Evolutionary conservation across 2,888 invertebrate species (phyloP).

Genomic region (Philopedon plagiatum): DNA sequence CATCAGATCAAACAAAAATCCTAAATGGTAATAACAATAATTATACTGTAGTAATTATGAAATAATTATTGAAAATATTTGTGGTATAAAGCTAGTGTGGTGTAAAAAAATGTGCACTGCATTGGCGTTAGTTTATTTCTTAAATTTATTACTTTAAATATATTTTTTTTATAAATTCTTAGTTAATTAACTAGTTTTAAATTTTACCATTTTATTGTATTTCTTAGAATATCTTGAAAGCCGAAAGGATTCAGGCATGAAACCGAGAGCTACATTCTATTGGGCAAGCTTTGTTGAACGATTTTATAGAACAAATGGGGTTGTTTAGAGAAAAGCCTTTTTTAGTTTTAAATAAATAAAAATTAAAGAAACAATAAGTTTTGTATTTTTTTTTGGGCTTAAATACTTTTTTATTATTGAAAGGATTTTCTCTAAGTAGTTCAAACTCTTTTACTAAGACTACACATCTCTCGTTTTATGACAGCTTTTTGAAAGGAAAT

Average conservation of each 20-base stretch:
- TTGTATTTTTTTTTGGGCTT: too few species aligned
- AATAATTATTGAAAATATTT: too few species aligned
- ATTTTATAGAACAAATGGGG: neutral
- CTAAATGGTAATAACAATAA: too few species aligned
- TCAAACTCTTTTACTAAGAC: neutral
- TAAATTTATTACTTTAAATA: neutral
- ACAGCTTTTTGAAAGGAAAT: neutral
- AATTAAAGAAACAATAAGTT: too few species aligned
- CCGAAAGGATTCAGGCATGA: conserved; percentile 37
- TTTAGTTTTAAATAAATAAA: too few species aligned
- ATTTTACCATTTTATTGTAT: neutral
- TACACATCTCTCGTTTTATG: neutral
- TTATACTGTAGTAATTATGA: too few species aligned
- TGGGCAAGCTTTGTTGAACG: conserved; percentile 35
- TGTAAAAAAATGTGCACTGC: conserved; percentile 11
- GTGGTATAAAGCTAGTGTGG: conserved; percentile 20
- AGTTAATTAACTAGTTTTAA: neutral
- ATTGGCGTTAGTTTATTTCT: neutral
- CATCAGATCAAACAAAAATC: too few species aligned
- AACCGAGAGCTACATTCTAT: conserved; percentile 49
- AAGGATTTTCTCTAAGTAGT: conserved; percentile 1
- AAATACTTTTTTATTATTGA: too few species aligned
- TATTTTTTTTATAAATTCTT: neutral
- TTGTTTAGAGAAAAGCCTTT: neutral
- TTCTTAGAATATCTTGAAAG: neutral